Evolutionary conservation across 2,113 vertebrate genomes (phyloP).

Genomic region (Trogon surrucura): DNA sequence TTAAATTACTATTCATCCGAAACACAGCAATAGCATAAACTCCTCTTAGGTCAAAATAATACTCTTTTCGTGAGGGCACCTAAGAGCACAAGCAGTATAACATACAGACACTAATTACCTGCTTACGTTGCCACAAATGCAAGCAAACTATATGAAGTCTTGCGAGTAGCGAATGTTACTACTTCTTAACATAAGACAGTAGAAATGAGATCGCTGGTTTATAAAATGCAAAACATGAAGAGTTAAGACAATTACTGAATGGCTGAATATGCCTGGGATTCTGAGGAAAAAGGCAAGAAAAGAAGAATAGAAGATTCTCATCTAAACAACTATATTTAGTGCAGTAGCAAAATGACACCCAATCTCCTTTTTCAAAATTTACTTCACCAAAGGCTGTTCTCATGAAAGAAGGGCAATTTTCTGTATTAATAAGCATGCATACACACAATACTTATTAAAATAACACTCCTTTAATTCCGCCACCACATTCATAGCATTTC

Average conservation of each 20-base stretch:
- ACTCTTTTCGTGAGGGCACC: background rate
- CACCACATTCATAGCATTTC: conserved; percentile 17
- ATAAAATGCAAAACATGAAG: background rate
- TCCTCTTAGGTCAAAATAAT: background rate
- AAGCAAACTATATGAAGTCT: background rate
- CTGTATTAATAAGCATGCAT: conserved; percentile 11
- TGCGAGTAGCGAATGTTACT: background rate
- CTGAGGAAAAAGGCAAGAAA: background rate
- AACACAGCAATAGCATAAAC: conserved; percentile 24
- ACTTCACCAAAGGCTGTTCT: background rate
- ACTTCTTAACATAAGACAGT: conserved; percentile 3
- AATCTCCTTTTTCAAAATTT: background rate
- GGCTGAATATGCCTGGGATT: background rate
- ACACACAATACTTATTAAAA: conserved; percentile 38
- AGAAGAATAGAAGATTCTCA: background rate
- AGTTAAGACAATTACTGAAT: background rate
- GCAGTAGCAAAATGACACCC: background rate
- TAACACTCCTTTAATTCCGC: background rate
- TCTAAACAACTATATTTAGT: conserved; percentile 2
- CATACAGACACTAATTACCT: conserved; percentile 30
- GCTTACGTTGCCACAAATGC: conserved; percentile 20
- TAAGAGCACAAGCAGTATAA: conserved; percentile 5
- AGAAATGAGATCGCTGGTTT: background rate
- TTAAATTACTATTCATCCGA: conserved; percentile 30
- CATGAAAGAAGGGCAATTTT: conserved; percentile 17